Percentiles rank a stretch among this genome's conserved stretches.
Evolutionary conservation across 2,113 vertebrate species (phyloP).

Genomic region (Entosphenus tridentatus): DNA sequence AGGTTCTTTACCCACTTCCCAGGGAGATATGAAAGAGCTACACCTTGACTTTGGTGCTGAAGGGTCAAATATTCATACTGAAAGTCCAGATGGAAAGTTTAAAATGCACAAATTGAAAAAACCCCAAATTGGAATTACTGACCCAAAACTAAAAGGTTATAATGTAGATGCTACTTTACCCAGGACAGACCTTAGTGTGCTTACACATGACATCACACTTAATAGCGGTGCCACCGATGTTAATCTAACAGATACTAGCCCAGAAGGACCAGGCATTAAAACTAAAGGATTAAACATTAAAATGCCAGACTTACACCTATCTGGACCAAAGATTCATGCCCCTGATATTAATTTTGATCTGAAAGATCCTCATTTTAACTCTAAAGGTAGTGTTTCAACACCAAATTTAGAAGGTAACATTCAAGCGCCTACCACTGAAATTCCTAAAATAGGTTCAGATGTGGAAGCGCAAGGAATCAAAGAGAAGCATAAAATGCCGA

Average conservation of each 20-base stretch:
- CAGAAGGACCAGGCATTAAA: neutral
- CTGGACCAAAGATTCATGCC: neutral
- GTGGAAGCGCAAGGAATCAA: too few species aligned
- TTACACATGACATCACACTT: neutral
- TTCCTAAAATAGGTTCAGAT: too few species aligned
- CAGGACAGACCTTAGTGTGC: too few species aligned
- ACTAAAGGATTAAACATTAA: too few species aligned
- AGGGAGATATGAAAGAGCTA: neutral
- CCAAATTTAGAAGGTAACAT: neutral
- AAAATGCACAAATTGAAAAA: conserved; percentile 19
- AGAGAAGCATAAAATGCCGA: too few species aligned
- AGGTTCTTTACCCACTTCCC: neutral
- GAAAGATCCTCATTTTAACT: too few species aligned
- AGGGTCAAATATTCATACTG: conserved; percentile 3
- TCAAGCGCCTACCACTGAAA: too few species aligned
- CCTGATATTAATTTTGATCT: neutral
- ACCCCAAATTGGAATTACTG: conserved; percentile 24
- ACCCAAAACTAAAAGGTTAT: conserved; percentile 14
- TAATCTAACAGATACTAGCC: neutral
- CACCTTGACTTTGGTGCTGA: conserved; percentile 1
- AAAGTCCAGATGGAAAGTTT: conserved; percentile 11
- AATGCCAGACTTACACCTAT: too few species aligned
- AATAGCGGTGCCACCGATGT: neutral
- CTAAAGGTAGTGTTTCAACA: neutral
- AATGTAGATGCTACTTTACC: neutral